Percentiles rank a stretch among this genome's conserved stretches.
phyloP scores from a whole-genome alignment of 2,888 invertebrate genomes.

The Epinotia nisella region DNA sequence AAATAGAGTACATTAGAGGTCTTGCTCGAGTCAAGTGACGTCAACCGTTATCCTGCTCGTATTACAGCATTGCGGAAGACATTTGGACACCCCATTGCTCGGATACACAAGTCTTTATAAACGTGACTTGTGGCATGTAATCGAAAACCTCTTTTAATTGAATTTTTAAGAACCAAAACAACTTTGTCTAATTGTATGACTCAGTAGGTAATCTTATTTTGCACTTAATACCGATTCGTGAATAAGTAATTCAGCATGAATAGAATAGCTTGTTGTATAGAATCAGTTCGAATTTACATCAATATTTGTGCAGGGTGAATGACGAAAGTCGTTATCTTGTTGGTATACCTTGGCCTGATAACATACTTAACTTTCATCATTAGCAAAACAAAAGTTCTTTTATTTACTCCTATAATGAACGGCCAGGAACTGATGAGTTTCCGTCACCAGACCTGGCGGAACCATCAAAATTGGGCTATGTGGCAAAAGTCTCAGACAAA shows the following conservation, averaged over 20 bases:
- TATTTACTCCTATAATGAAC: constrained; percentile 22
- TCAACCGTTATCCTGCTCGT: constrained; percentile 34
- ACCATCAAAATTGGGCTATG: constrained; percentile 2
- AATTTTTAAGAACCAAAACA: background rate
- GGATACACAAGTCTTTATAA: constrained; percentile 22
- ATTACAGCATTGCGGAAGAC: constrained; percentile 42
- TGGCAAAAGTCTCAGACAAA: constrained; percentile 2
- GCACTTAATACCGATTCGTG: no score
- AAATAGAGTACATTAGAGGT: constrained; percentile 1
- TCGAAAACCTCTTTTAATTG: background rate
- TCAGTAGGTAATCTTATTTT: background rate
- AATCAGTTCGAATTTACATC: background rate
- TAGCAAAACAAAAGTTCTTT: constrained; percentile 27
- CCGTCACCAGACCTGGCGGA: constrained; percentile 2
- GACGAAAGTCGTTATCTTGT: background rate
- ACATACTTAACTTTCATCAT: constrained; percentile 18
- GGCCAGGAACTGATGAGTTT: constrained; percentile 31
- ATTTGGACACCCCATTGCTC: constrained; percentile 26
- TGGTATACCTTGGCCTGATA: constrained; percentile 10
- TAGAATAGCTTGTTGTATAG: background rate
- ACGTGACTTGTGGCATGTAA: background rate
- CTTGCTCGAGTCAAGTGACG: constrained; percentile 16
- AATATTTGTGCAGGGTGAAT: background rate
- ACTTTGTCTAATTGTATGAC: background rate
- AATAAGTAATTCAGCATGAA: background rate